phyloP scores from a whole-genome alignment of 1,140 invertebrate genomes.

The Thereuonema tuberculata region DNA sequence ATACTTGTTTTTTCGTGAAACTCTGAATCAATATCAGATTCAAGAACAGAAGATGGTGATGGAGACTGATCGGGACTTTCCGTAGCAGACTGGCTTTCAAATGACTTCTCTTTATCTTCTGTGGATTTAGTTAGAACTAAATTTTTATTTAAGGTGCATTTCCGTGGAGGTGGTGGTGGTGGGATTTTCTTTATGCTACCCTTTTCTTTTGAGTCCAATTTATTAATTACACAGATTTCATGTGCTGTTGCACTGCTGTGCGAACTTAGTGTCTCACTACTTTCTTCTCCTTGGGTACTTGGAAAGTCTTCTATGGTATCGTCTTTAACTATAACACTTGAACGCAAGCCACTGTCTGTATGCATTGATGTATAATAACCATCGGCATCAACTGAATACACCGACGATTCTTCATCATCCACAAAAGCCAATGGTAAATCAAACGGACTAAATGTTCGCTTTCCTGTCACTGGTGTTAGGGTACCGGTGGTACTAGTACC shows the following conservation, averaged over 20 bases:
- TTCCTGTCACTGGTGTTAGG: constrained; percentile 5
- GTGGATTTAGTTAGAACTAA: not conserved
- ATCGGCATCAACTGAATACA: constrained; percentile 90
- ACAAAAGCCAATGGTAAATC: constrained; percentile 29
- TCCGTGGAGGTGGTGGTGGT: constrained; percentile 20
- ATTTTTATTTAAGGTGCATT: not conserved
- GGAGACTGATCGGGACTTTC: constrained; percentile 7
- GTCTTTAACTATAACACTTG: too few relatives aligned
- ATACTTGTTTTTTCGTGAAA: constrained; percentile 73
- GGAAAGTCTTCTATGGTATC: too few relatives aligned
- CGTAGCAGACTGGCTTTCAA: not conserved
- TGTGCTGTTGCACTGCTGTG: not conserved
- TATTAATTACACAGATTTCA: not conserved
- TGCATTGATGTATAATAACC: constrained; percentile 96
- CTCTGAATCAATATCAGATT: constrained; percentile 62
- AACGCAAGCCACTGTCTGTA: constrained; percentile 78
- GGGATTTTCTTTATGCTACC: not conserved
- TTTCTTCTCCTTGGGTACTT: constrained; percentile 31
- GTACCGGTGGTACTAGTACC: constrained; percentile 9
- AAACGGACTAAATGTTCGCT: constrained; percentile 11
- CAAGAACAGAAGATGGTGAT: constrained; percentile 11
- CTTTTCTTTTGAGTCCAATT: too few relatives aligned
- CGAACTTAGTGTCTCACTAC: constrained; percentile 15
- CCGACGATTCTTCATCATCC: constrained; percentile 79
- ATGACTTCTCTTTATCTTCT: not conserved